Evolutionary conservation across 2,113 vertebrate species (phyloP).

Genomic region (Apteryx mantelli): DNA sequence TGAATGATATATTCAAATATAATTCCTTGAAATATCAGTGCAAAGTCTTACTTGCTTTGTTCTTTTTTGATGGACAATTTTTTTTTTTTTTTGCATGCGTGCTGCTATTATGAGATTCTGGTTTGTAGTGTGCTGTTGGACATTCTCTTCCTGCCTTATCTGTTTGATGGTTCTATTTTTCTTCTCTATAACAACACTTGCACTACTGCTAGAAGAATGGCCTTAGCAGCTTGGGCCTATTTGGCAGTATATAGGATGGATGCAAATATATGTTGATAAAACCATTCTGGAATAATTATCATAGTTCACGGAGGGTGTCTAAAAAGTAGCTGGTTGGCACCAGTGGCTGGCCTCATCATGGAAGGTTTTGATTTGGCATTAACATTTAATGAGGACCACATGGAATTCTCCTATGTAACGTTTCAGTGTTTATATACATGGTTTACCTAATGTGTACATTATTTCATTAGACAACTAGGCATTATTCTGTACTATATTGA

Average conservation of each 20-base stretch:
- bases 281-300: not conserved
- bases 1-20: not conserved
- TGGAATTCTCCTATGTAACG: not conserved
- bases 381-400: not conserved
- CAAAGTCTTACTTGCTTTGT: not conserved
- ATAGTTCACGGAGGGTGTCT: not conserved
- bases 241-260: not conserved
- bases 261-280: not conserved
- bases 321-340: not conserved
- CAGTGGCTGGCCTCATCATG: not conserved
- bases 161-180: not conserved
- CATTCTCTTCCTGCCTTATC: not conserved
- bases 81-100: not conserved
- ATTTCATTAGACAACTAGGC: not conserved
- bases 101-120: not conserved
- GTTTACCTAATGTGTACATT: not conserved
- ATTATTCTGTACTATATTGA: not conserved
- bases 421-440: not conserved
- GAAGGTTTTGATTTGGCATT: not conserved
- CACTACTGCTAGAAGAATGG: not conserved
- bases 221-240: not conserved
- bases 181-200: not conserved
- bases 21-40: not conserved
- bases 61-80: not conserved
- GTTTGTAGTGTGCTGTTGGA: not conserved